A percentile compares a stretch with the other conserved stretches of the same genome.
Evolutionary conservation across 2,113 vertebrate species (phyloP).

Genomic region (Solea solea): DNA sequence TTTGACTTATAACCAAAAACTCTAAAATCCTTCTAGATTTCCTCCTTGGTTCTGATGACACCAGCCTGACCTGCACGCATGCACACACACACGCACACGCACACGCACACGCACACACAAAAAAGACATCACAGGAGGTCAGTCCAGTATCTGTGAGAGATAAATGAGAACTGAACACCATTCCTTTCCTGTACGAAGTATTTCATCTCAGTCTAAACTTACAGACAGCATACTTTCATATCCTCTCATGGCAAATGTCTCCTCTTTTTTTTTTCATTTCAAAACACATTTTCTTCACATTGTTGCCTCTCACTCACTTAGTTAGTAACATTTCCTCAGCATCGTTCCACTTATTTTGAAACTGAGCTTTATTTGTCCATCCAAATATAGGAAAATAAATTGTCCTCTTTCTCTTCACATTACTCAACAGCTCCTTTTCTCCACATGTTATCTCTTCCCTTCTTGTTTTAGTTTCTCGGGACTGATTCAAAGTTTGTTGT

Average conservation of each 20-base stretch:
- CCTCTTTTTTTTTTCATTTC: constrained; percentile 18
- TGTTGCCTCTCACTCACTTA: constrained; percentile 35
- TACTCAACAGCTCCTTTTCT: constrained; percentile 41
- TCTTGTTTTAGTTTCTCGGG: constrained; percentile 69
- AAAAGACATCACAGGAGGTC: constrained; percentile 29
- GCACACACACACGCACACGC: constrained; percentile 43
- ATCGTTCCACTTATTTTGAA: constrained; percentile 56
- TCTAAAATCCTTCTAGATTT: constrained; percentile 81
- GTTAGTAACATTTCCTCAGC: constrained; percentile 39
- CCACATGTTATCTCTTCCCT: constrained; percentile 46
- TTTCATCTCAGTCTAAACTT: constrained; percentile 28
- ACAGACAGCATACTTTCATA: constrained; percentile 32
- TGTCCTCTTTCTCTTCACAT: constrained; percentile 33
- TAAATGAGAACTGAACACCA: constrained; percentile 66
- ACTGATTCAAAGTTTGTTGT: constrained; percentile 64
- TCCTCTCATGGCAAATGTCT: constrained; percentile 52
- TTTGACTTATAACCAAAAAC: constrained; percentile 80
- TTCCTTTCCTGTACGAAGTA: constrained; percentile 51
- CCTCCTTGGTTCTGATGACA: constrained; percentile 79
- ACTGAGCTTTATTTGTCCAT: constrained; percentile 61
- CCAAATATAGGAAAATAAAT: constrained; percentile 63
- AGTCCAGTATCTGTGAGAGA: constrained; percentile 67
- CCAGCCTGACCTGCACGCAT: constrained; percentile 70
- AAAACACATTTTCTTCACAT: constrained; percentile 43
- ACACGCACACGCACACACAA: constrained; percentile 20